These are phyloP conservation scores for Monopterus albus DNA, from an alignment of 2,113 vertebrate genomes.

Conservation along the genomic window DNA sequence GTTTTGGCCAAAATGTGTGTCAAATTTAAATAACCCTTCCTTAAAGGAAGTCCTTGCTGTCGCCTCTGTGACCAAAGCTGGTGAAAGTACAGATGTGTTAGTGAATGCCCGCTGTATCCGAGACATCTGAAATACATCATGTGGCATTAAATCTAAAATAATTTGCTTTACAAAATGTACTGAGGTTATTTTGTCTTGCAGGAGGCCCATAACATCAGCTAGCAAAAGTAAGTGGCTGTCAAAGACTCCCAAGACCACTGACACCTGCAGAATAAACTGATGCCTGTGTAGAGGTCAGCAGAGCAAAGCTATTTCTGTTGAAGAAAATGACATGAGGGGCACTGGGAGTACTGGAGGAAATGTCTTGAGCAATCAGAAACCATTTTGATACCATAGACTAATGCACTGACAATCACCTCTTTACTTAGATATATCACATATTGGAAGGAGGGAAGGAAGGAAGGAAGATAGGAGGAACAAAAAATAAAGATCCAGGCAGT, in stretches of 20 bases:
- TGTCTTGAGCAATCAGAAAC: constrained; percentile 33
- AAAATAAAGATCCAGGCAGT: constrained; percentile 1
- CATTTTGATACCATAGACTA: background rate
- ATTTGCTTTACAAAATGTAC: background rate
- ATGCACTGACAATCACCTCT: constrained; percentile 16
- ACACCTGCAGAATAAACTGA: constrained; percentile 27
- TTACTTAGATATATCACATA: background rate
- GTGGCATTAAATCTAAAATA: too few relatives aligned
- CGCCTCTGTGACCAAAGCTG: constrained; percentile 7
- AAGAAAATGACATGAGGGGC: constrained; percentile 30
- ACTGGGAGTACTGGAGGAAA: constrained; percentile 47
- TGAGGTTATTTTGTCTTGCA: background rate
- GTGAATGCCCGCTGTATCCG: constrained; percentile 19
- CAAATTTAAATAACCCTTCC: too few relatives aligned
- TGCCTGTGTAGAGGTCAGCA: constrained; percentile 42
- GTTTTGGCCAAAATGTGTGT: too few relatives aligned
- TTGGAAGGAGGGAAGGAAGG: background rate
- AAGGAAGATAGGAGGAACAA: background rate
- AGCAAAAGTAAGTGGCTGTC: constrained; percentile 8
- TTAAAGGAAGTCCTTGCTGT: background rate
- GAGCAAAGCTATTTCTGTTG: constrained; percentile 24
- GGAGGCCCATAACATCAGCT: background rate
- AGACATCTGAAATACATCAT: background rate
- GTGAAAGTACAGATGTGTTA: constrained; percentile 33
- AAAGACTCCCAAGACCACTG: background rate